Base-by-base conservation (phyloP, 2,888 invertebrate species). In the Harmothoe impar region DNA sequence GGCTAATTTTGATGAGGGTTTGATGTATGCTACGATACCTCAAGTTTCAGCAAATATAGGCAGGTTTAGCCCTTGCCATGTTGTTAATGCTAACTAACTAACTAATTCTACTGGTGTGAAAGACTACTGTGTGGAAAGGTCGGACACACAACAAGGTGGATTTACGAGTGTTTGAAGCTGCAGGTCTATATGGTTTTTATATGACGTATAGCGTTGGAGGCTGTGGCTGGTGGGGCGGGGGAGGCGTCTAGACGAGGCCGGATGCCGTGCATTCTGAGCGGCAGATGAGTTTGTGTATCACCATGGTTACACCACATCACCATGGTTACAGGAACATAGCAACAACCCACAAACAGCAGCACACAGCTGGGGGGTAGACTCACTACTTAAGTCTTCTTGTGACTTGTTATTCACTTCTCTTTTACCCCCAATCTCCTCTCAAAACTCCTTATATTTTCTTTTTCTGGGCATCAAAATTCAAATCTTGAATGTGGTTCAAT, bases 221-320 rank as follows among this genome's bases (percentile, higher is more conserved):
- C n/a, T 25, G 7, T 7, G 68, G 68, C n/a, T 72, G 72, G 5
- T n/a, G 72, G 29, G 15, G 29, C 35, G 5, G 1, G 43, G 35
- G 10, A 20, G 35, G 81, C 5, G 35, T 81, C 81, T 81, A 81
- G 81, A 81, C 81, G 3, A 29, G 35, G 81, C 81, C 23, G 25
- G 33, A 17, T 43, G 81, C 20, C n/a, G 1, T 5, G 81, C 35
- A 81, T 81, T 81, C 43, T 81, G 35, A 81, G 23, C 43, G 35
- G 17, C 5, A 23, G 81, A 81, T 12, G 81, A 43, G 35, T 10
- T 81, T 81, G 77, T 81, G 33, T 81, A 81, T 81, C 81, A 23
- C 81, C 43, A 81, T 81, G 35, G 35, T 81, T 35, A 81, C 81
- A 81, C 81, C 31, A 81, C 81, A 43, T 35, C 35, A 15, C 81